Percentiles rank a stretch among this genome's conserved stretches.
phyloP scores from a whole-genome alignment of 2,797 vertebrate species.

The Sylvia borin region DNA sequence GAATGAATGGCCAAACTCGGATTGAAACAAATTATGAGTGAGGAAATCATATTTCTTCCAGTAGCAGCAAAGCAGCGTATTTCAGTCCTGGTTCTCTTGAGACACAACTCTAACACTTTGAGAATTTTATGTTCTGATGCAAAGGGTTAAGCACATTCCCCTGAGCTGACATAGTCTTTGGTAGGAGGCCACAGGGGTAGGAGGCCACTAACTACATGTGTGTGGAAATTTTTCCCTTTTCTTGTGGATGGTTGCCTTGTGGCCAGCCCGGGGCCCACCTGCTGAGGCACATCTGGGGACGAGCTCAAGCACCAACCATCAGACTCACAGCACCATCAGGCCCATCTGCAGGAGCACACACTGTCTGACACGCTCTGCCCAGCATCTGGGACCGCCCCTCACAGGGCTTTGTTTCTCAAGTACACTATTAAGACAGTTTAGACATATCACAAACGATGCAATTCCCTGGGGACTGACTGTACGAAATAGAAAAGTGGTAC shows the following conservation, averaged over 20 bases:
- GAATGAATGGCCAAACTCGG: neutral
- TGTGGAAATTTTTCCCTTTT: neutral
- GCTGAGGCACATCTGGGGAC: fast-evolving
- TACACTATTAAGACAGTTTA: neutral
- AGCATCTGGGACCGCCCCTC: neutral
- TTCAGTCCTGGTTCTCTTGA: neutral
- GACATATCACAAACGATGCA: neutral
- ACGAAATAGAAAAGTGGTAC: neutral
- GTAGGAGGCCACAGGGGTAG: neutral
- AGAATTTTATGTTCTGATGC: neutral
- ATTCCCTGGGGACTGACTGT: neutral
- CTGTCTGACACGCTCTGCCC: neutral
- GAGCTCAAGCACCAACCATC: fast-evolving
- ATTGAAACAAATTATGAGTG: neutral
- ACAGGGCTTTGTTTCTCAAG: neutral
- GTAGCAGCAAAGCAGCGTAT: neutral
- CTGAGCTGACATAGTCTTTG: neutral
- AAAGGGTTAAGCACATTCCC: neutral
- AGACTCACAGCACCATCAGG: neutral
- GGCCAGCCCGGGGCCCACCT: neutral
- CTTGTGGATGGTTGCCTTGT: neutral
- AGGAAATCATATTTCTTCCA: neutral
- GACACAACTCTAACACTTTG: neutral
- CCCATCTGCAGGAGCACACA: neutral
- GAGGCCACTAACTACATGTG: neutral